Conservation (phyloP, 2,113 vertebrate species). For the Stegostoma tigrinum region DNA sequence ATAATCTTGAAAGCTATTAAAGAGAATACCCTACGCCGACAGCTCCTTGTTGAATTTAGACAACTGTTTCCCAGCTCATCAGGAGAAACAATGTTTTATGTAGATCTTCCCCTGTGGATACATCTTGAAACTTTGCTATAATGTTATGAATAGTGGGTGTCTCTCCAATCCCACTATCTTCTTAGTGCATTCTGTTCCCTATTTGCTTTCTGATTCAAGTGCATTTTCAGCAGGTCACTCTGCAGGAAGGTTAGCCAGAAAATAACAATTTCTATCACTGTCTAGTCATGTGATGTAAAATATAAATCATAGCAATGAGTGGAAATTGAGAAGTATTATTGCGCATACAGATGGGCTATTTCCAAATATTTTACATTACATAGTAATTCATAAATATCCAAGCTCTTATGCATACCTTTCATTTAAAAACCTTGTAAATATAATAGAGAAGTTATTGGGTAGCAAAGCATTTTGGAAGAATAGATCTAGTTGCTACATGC, state of each 20-base stretch:
- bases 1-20: background rate
- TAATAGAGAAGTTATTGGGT: background rate
- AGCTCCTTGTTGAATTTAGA: background rate
- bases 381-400: conserved; percentile 13
- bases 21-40: background rate
- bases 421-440: background rate
- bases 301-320: background rate
- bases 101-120: background rate
- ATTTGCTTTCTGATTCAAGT: background rate
- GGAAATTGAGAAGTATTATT: conserved; percentile 2
- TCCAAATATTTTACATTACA: background rate
- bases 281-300: background rate
- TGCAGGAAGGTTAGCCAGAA: background rate
- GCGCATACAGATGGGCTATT: background rate
- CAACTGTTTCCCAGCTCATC: background rate
- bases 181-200: background rate
- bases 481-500: background rate
- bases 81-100: background rate
- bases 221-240: conserved; percentile 17
- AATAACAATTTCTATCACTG: background rate
- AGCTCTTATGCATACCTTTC: background rate
- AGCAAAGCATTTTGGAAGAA: background rate
- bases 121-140: background rate
- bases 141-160: background rate
- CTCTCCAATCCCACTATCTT: background rate